Evolutionary conservation across 2,113 vertebrate genomes (phyloP).

Genomic region (Pholis gunnellus): DNA sequence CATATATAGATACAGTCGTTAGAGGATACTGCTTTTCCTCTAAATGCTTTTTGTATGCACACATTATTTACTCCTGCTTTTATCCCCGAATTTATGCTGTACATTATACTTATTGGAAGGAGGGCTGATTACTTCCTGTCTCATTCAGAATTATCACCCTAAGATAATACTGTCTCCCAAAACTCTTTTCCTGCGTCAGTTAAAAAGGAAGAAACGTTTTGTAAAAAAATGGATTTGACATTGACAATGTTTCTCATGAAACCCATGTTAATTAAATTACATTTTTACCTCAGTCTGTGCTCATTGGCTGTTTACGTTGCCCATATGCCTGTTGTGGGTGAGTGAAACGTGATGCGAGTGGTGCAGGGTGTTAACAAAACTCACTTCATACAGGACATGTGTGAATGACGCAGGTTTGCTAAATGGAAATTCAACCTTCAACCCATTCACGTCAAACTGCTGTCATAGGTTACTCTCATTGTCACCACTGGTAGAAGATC

Average conservation of each 20-base stretch:
- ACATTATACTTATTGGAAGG: conserved; percentile 20
- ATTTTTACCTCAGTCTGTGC: background rate
- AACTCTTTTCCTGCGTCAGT: background rate
- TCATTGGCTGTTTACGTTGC: background rate
- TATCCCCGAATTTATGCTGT: conserved; percentile 32
- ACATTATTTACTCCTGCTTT: conserved; percentile 31
- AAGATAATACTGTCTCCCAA: conserved; percentile 6
- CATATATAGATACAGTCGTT: conserved; percentile 60
- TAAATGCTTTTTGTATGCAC: conserved; percentile 31
- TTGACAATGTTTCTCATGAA: background rate
- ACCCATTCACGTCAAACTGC: background rate
- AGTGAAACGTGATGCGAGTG: background rate
- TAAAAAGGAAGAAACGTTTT: background rate
- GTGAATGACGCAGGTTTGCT: background rate
- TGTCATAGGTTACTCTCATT: too few species aligned
- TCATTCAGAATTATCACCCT: background rate
- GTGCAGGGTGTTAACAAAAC: background rate
- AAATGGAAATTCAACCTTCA: background rate
- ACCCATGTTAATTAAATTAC: too few species aligned
- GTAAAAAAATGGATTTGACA: too few species aligned
- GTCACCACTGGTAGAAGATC: background rate
- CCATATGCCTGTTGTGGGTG: background rate
- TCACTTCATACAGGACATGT: background rate
- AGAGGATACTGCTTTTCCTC: conserved; percentile 42
- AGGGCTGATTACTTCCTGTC: conserved; percentile 18